A percentile compares a stretch with the other conserved stretches of the same genome.
phyloP scores from a whole-genome alignment of 2,888 invertebrate genomes.

The Zygogramma bicolorata region DNA sequence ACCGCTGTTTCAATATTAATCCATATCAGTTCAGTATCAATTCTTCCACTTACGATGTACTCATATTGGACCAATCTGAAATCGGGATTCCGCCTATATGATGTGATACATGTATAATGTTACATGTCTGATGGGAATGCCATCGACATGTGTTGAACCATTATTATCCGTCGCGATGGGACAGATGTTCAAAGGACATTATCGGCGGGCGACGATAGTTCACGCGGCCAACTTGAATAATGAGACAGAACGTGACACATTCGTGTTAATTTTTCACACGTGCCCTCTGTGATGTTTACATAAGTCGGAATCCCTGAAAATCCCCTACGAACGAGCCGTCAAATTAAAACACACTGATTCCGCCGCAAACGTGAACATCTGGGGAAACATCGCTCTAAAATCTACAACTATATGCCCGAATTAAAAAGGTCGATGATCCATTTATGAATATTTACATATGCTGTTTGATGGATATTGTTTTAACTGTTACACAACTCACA shows the following conservation, averaged over 20 bases:
- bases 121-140: constrained; percentile 34
- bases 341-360: constrained; percentile 40
- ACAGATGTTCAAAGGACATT: constrained; percentile 45
- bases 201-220: constrained; percentile 47
- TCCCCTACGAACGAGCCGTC: constrained; percentile 36
- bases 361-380: constrained; percentile 43
- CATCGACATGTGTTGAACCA: constrained; percentile 42
- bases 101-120: too few species aligned
- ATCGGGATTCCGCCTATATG: too few species aligned
- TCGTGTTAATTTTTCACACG: constrained; percentile 62
- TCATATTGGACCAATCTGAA: too few species aligned
- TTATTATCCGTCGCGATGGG: constrained; percentile 36
- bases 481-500: constrained; percentile 12
- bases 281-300: constrained; percentile 54
- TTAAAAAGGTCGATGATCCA: constrained; percentile 19
- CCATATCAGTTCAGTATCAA: too few species aligned
- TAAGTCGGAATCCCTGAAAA: constrained; percentile 42
- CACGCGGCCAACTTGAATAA: constrained; percentile 58
- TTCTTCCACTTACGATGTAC: too few species aligned
- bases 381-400: constrained; percentile 27
- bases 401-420: constrained; percentile 15
- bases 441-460: constrained; percentile 23
- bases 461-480: constrained; percentile 9
- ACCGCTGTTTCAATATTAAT: too few species aligned
- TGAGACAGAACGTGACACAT: constrained; percentile 57